These are phyloP conservation scores for Ceratina calcarata DNA, from an alignment of 1,140 invertebrate species.

Conservation along the genomic window DNA sequence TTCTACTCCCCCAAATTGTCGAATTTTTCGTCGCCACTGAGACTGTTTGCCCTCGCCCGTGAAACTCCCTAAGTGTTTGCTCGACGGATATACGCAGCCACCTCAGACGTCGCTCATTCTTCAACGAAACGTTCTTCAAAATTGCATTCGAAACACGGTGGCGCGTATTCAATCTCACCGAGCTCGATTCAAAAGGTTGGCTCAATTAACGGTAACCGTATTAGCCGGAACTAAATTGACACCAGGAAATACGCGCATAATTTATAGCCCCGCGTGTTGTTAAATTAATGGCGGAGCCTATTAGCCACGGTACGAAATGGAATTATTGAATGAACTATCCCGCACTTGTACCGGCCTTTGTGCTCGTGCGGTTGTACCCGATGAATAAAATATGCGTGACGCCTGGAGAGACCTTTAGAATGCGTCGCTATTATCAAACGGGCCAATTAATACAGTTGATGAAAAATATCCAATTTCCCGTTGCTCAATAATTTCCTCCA, in stretches of 20 bases:
- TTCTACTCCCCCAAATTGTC: neutral
- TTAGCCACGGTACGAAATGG: slow-evolving; percentile 1
- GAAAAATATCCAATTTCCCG: neutral
- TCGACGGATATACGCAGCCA: no score
- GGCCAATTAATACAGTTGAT: neutral
- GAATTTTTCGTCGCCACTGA: neutral
- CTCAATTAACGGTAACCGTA: neutral
- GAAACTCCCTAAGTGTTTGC: no score
- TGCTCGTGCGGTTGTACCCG: neutral
- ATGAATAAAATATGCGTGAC: neutral
- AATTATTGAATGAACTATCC: slow-evolving; percentile 1
- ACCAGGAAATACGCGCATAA: neutral
- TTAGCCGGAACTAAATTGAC: neutral
- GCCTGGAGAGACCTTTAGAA: neutral
- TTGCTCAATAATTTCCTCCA: no score
- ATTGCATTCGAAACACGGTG: no score
- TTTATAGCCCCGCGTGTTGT: neutral
- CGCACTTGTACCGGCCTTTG: neutral
- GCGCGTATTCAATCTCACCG: no score
- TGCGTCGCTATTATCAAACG: neutral
- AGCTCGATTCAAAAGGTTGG: neutral
- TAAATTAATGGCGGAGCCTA: slow-evolving; percentile 4
- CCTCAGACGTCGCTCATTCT: no score
- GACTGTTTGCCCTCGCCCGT: no score
- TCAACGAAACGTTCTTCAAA: no score